Evolutionary conservation across 2,797 vertebrate species (phyloP).

Genomic region (Falco berigora): DNA sequence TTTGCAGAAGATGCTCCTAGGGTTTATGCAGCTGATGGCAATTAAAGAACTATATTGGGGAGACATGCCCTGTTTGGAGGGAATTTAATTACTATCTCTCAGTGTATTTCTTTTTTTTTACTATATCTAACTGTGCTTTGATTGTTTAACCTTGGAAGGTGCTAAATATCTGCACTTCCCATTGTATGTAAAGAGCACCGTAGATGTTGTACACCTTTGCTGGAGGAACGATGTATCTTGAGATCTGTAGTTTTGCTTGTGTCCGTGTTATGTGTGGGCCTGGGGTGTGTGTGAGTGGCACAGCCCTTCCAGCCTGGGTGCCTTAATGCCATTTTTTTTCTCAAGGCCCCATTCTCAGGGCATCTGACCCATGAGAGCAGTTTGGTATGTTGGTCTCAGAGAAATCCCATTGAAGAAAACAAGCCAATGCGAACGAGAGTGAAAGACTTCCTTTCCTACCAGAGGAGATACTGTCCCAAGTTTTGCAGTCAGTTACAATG

Average conservation of each 20-base stretch:
- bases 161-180: background rate
- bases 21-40: slow-evolving; percentile 67
- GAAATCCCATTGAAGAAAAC: background rate
- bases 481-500: background rate
- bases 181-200: background rate
- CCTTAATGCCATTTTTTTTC: background rate
- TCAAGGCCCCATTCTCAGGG: background rate
- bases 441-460: background rate
- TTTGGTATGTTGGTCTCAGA: background rate
- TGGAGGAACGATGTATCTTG: background rate
- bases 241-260: background rate
- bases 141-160: background rate
- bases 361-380: background rate
- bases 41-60: slow-evolving; percentile 53
- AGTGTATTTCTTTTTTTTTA: background rate
- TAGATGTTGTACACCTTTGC: background rate
- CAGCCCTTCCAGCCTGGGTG: background rate
- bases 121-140: background rate
- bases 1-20: slow-evolving; percentile 69
- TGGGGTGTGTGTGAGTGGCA: background rate
- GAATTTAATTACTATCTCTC: background rate
- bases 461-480: background rate
- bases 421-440: background rate
- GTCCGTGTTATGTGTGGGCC: background rate
- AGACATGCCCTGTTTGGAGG: slow-evolving; percentile 34